Conservation (phyloP, 2,888 invertebrate species). For the Pyrrhopygopsis socrates region DNA sequence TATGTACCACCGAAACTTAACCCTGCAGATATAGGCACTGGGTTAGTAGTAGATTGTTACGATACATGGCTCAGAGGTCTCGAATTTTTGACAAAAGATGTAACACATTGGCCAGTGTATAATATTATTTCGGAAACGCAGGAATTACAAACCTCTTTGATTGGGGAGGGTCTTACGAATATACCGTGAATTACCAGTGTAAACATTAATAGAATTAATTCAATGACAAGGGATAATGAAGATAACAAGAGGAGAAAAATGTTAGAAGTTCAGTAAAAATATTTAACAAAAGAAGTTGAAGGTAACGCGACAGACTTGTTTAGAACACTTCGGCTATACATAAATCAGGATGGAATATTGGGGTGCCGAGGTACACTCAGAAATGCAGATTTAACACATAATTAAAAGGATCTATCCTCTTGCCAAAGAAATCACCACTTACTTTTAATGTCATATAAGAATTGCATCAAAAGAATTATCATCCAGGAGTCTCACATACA, state of each 20-base stretch:
- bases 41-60: slow-evolving; percentile 13
- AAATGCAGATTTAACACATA: not conserved
- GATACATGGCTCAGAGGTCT: not conserved
- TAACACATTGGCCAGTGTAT: not conserved
- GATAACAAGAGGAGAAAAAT: not conserved
- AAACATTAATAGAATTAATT: not conserved
- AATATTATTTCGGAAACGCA: not conserved
- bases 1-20: slow-evolving; percentile 41
- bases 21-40: slow-evolving; percentile 42
- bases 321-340: slow-evolving; percentile 12
- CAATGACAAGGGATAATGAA: not conserved
- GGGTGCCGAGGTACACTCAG: not conserved
- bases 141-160: slow-evolving; percentile 1
- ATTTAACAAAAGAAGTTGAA: slow-evolving; percentile 28
- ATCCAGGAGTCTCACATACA: not conserved
- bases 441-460: not conserved
- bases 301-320: slow-evolving; percentile 10
- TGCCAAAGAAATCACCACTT: slow-evolving; percentile 18
- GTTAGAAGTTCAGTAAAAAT: slow-evolving; percentile 1
- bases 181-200: not conserved
- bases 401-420: slow-evolving; percentile 3
- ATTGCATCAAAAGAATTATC: not conserved
- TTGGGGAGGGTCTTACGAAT: slow-evolving; percentile 2
- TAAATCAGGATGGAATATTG: slow-evolving; percentile 6
- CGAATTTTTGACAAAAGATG: not conserved